Percentiles rank a stretch among this genome's conserved stretches.
These are phyloP conservation scores for Patella pellucida DNA, from an alignment of 2,888 invertebrate species.

Conservation along the genomic window DNA sequence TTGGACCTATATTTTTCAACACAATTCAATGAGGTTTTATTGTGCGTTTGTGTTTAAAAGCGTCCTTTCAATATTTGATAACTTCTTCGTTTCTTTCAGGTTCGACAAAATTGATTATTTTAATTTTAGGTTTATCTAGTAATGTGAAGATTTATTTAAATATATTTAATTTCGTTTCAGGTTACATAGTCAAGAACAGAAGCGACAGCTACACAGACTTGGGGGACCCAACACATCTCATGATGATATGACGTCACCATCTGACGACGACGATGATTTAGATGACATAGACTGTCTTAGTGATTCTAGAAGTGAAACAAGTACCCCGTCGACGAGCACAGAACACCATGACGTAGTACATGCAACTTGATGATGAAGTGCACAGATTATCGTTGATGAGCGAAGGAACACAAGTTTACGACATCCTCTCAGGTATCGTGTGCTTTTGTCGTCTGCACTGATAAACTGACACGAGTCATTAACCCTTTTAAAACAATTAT, in stretches of 20 bases:
- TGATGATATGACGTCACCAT: slow-evolving; percentile 13
- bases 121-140: too few relatives aligned
- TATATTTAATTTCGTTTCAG: background rate
- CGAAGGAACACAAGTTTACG: slow-evolving; percentile 19
- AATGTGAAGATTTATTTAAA: background rate
- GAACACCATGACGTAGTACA: slow-evolving; percentile 25
- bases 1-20: too few relatives aligned
- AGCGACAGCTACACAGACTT: background rate
- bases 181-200: slow-evolving; percentile 8
- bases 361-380: slow-evolving; percentile 20
- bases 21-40: too few relatives aligned
- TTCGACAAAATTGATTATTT: too few relatives aligned
- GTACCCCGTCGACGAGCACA: slow-evolving; percentile 26
- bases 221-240: slow-evolving; percentile 1
- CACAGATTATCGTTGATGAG: background rate
- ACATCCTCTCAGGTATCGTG: slow-evolving; percentile 23
- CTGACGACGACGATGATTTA: slow-evolving; percentile 16
- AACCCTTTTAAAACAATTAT: background rate
- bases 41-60: too few relatives aligned
- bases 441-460: slow-evolving; percentile 14
- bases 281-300: slow-evolving; percentile 20
- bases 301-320: slow-evolving; percentile 28
- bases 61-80: too few relatives aligned
- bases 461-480: background rate
- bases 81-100: too few relatives aligned